Evolutionary conservation across 2,888 invertebrate genomes (phyloP).

Genomic region (Heteropelma amictum): DNA sequence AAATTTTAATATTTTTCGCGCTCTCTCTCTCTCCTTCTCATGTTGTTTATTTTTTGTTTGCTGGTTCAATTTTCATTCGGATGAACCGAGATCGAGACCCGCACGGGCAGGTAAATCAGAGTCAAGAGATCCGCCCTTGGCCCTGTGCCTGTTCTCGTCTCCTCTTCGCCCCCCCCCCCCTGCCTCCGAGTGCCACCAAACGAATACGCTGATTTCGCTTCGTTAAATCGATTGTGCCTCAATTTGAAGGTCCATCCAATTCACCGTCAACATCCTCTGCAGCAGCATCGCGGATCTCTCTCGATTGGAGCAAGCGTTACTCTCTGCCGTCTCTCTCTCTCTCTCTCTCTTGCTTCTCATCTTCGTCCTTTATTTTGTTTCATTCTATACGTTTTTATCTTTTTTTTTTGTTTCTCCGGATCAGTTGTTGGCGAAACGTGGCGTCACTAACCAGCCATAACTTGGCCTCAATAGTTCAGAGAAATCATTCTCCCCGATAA

Average conservation of each 20-base stretch:
- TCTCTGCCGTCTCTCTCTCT: background rate
- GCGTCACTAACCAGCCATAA: slow-evolving; percentile 56
- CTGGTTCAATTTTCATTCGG: background rate
- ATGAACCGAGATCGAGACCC: slow-evolving; percentile 32
- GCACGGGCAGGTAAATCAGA: slow-evolving; percentile 36
- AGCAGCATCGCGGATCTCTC: background rate
- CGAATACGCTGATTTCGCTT: slow-evolving; percentile 63
- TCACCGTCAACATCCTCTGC: slow-evolving; percentile 29
- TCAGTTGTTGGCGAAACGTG: slow-evolving; percentile 34
- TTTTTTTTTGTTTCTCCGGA: background rate
- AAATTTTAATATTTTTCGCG: background rate
- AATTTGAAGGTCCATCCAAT: slow-evolving; percentile 62
- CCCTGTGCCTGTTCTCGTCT: slow-evolving; percentile 57
- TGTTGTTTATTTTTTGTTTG: background rate
- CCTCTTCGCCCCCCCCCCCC: background rate
- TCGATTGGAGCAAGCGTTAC: too few relatives aligned
- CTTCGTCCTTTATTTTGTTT: background rate
- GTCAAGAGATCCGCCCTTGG: slow-evolving; percentile 74
- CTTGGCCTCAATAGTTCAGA: slow-evolving; percentile 53
- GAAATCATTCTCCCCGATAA: background rate
- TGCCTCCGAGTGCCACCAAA: background rate
- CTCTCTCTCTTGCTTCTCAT: background rate
- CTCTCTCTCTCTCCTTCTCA: background rate
- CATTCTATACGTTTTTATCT: too few relatives aligned
- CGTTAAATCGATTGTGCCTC: slow-evolving; percentile 74